Evolutionary conservation across 1,140 invertebrate species (phyloP).

Genomic region (Temnothorax curvispinosus): DNA sequence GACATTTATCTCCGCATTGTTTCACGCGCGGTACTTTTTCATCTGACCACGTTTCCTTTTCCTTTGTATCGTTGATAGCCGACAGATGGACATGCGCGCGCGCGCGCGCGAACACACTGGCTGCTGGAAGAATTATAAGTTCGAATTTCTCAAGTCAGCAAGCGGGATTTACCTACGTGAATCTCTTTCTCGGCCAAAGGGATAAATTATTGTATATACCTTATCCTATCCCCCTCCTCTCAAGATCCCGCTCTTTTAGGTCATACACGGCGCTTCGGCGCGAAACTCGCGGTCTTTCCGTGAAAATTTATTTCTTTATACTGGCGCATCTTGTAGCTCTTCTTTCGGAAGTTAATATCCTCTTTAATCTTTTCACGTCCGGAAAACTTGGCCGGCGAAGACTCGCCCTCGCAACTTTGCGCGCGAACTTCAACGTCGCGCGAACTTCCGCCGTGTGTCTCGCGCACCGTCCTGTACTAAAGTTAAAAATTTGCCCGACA

Average conservation of each 20-base stretch:
- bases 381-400: constrained; percentile 29
- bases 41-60: not conserved
- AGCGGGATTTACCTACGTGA: constrained; percentile 79
- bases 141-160: constrained; percentile 79
- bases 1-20: constrained; percentile 11
- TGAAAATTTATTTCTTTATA: constrained; percentile 59
- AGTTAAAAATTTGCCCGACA: constrained; percentile 60
- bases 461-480: constrained; percentile 21
- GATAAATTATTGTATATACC: constrained; percentile 71
- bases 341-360: constrained; percentile 56
- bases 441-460: constrained; percentile 45
- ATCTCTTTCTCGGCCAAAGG: constrained; percentile 26
- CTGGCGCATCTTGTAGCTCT: constrained; percentile 52
- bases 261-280: constrained; percentile 17
- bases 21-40: not conserved
- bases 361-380: constrained; percentile 50
- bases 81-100: not conserved
- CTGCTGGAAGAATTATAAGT: constrained; percentile 72
- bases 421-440: constrained; percentile 47
- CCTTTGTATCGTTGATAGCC: not conserved
- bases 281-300: constrained; percentile 32
- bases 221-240: not conserved
- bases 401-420: constrained; percentile 33
- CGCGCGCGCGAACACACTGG: not conserved
- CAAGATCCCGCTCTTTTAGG: constrained; percentile 47